Conservation (phyloP, 2,797 vertebrate species). For the Cryptoprocta ferox region DNA sequence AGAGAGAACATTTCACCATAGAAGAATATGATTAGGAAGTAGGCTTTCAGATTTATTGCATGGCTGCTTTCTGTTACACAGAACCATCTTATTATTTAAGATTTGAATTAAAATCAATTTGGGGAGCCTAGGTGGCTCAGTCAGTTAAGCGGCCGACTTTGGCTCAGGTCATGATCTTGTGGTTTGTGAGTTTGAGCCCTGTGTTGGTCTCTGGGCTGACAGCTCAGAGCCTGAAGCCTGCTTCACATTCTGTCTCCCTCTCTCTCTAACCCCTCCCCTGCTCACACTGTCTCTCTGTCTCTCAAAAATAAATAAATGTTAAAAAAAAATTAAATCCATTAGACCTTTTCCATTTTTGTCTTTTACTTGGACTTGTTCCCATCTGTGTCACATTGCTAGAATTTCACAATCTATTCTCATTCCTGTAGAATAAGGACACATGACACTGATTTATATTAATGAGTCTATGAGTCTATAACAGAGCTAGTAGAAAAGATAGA, state of each 20-base stretch:
- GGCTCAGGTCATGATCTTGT: too few species aligned
- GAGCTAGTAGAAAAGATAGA: background rate
- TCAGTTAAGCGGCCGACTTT: too few species aligned
- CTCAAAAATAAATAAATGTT: too few species aligned
- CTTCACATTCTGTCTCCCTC: too few species aligned
- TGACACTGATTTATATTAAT: background rate
- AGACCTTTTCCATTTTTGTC: background rate
- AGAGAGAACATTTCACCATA: background rate
- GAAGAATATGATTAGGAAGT: background rate
- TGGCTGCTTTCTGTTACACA: background rate
- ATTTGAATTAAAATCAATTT: constrained; percentile 29
- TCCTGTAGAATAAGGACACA: background rate
- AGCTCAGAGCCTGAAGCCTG: too few species aligned
- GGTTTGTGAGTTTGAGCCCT: too few species aligned
- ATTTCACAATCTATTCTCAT: constrained; percentile 5
- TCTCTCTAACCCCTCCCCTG: too few species aligned
- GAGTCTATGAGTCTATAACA: background rate
- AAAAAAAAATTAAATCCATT: background rate
- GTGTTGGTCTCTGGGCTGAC: too few species aligned
- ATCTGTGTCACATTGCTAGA: background rate
- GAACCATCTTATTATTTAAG: background rate
- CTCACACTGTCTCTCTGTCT: too few species aligned
- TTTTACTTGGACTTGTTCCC: background rate
- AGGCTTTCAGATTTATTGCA: background rate
- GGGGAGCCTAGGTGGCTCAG: too few species aligned